Base-by-base conservation (phyloP, 37 sponge, comb jelly and placozoan genomes). In the Halisarca cf. caerulea region DNA sequence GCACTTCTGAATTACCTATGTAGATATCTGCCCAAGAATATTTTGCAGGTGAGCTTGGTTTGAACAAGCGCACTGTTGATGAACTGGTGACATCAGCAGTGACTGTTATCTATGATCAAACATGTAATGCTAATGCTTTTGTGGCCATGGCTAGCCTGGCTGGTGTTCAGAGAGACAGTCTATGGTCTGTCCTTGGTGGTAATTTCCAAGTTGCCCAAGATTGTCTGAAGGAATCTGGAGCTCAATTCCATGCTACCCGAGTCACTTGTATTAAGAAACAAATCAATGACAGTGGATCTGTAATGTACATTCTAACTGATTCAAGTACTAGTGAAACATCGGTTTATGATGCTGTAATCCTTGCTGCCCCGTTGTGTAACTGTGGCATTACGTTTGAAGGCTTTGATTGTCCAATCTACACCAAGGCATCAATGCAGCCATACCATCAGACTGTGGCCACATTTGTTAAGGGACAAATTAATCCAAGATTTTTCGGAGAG, bases 101-200 rank as follows among this genome's bases (percentile, higher is more conserved):
- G 78, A 77, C 84, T 0, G 42, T 59, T 15, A 96, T 94, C 74
- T 96, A 96, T 55, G 92, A 92, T 7, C 97, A 96, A 72, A 73
- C 44, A 0, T 51, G 59, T 21, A 36, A 42, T 8, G 73, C 85
- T 37, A 86, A 89, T 81, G 92, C 90, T 0, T 94, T 91, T 66
- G 87, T 88, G 14, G 42, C 73, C 3, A 59, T 86, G 79, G 95
- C 91, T 18, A 82, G 94, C 0, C 84, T 94, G 38, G 90, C 95
- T 43, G 97, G 97, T 2, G 30, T 84, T 72, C 68, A 94, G 81
- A 86, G 85, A 61, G 80, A 88, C 35, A 82, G 82, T 20, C 89
- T 96, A 17, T 91, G 90, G 88, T 81, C 88, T 32, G 90, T 96
- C 17, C 69, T 87, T 28, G 94, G 95, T 27, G 97, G 97, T 6